Evolutionary conservation across 1,140 invertebrate genomes (phyloP).

Genomic region (Amphibalanus amphitrite): DNA sequence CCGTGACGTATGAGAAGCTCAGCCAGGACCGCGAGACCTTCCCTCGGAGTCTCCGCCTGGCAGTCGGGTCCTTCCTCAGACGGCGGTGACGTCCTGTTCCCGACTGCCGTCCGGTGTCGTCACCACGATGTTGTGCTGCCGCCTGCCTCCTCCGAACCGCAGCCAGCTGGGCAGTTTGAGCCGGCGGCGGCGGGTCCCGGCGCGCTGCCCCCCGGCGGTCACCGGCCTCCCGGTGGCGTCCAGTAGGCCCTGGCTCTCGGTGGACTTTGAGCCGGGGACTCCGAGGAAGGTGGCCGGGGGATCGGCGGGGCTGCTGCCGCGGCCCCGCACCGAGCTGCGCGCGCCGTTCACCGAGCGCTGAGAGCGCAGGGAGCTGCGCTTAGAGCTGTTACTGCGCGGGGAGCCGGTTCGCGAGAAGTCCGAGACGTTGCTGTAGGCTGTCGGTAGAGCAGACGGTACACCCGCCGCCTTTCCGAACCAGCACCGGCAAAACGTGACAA

Average conservation of each 20-base stretch:
- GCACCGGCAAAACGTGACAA: conserved; percentile 40
- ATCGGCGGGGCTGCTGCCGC: background rate
- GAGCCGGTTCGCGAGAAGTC: background rate
- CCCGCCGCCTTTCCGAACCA: conserved; percentile 15
- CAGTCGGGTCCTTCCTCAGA: no score
- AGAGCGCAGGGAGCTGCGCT: background rate
- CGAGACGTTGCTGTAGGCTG: conserved; percentile 15
- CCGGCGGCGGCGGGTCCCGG: no score
- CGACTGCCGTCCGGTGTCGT: background rate
- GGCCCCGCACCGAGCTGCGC: background rate
- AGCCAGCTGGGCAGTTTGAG: background rate
- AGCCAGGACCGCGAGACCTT: no score
- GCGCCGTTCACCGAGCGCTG: background rate
- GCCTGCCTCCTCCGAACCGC: background rate
- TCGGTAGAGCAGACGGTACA: conserved; percentile 16
- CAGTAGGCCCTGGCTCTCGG: background rate
- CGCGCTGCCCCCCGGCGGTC: no score
- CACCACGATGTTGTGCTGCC: background rate
- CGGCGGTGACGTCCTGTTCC: background rate
- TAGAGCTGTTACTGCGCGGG: background rate
- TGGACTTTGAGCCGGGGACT: background rate
- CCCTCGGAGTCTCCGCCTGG: no score
- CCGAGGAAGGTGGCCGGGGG: background rate
- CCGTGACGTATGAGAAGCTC: no score
- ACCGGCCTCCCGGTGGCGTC: background rate